Evolutionary conservation across 2,797 vertebrate genomes (phyloP).

Genomic region (Spinus olivaceus): DNA sequence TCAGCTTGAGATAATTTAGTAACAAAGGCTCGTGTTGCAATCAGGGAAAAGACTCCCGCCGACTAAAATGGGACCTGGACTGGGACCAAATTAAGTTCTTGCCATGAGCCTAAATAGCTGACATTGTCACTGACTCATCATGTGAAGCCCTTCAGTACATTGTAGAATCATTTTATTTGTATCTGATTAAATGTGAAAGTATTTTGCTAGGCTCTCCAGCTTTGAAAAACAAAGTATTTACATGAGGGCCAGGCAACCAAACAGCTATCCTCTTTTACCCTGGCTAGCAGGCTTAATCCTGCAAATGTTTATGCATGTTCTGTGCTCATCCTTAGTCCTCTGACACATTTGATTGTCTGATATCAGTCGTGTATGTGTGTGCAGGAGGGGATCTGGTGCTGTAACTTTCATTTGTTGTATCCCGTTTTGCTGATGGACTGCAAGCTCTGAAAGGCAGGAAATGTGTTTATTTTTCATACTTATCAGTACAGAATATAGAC

Average conservation of each 20-base stretch:
- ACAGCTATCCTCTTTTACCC: slow-evolving; percentile 23
- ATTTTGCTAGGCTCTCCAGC: slow-evolving; percentile 65
- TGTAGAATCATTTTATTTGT: slow-evolving; percentile 71
- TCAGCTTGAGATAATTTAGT: slow-evolving; percentile 64
- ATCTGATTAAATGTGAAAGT: slow-evolving; percentile 74
- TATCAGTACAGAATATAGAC: neutral
- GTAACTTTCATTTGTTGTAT: neutral
- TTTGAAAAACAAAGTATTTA: slow-evolving; percentile 63
- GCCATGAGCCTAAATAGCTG: slow-evolving; percentile 67
- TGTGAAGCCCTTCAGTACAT: slow-evolving; percentile 66
- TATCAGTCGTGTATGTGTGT: neutral
- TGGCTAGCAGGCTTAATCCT: neutral
- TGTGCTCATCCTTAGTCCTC: neutral
- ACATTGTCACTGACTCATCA: slow-evolving; percentile 70
- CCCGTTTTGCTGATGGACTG: neutral
- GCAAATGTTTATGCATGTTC: slow-evolving; percentile 6
- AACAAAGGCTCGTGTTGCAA: slow-evolving; percentile 65
- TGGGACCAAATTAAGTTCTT: slow-evolving; percentile 28
- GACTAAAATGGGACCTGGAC: slow-evolving; percentile 34
- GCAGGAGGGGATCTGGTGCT: neutral
- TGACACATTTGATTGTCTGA: neutral
- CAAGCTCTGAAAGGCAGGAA: neutral
- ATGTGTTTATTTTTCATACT: neutral
- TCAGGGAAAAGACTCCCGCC: slow-evolving; percentile 36
- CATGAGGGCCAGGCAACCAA: slow-evolving; percentile 9